Percentiles rank a stretch among this genome's conserved stretches.
phyloP scores from a whole-genome alignment of 2,797 vertebrate species.

The Sebastes glaucus region DNA sequence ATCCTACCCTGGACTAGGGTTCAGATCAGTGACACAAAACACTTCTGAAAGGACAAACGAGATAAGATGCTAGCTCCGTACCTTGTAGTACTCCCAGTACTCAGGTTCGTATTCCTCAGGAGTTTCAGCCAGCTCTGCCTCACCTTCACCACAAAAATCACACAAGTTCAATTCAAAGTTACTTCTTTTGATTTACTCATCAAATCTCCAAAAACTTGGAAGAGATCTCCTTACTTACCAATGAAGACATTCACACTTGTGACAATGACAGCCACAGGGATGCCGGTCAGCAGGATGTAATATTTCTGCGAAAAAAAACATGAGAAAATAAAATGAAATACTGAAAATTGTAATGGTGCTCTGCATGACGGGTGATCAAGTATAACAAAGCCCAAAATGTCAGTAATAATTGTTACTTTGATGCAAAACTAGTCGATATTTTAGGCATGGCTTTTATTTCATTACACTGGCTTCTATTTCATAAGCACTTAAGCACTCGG shows the following conservation, averaged over 20 bases:
- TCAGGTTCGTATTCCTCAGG: constrained; percentile 94
- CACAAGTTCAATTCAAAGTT: background rate
- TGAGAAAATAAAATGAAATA: background rate
- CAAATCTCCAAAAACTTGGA: background rate
- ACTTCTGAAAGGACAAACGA: background rate
- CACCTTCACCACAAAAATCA: constrained; percentile 76
- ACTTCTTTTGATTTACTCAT: background rate
- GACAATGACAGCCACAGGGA: constrained; percentile 85
- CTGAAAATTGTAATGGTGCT: background rate
- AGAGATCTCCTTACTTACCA: constrained; percentile 81
- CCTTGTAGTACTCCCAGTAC: constrained; percentile 91
- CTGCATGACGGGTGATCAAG: background rate
- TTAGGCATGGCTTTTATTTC: background rate
- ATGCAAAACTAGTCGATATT: background rate
- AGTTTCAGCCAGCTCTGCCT: constrained; percentile 91
- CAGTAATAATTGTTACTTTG: background rate
- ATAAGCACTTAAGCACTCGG: background rate
- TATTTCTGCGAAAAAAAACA: constrained; percentile 79
- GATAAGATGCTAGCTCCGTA: constrained; percentile 14
- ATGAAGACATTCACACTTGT: constrained; percentile 89
- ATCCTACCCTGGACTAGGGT: background rate
- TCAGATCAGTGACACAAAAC: background rate
- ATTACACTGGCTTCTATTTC: background rate
- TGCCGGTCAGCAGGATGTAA: constrained; percentile 89
- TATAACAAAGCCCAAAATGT: background rate